Base-by-base conservation (phyloP, 2,888 invertebrate genomes). In the Platycnemis pennipes region DNA sequence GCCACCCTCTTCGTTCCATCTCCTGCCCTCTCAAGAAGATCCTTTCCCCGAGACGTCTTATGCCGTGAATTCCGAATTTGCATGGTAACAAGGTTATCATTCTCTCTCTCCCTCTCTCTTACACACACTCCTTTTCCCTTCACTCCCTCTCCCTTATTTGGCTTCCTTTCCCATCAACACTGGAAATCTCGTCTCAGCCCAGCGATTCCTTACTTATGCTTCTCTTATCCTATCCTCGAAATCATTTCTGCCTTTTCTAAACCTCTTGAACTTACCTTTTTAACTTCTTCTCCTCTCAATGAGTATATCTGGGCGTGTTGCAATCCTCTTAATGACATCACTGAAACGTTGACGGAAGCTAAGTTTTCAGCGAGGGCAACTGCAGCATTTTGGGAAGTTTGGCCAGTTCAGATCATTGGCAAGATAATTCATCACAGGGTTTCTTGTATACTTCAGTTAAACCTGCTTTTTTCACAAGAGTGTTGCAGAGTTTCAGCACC, bases 1-100 rank as follows among this genome's bases (percentile, higher is more conserved):
- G 26, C 37, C 77, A 77, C 77, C 31, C 31, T 37, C n/a, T 16
- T 13, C 77, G n/a, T n/a, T 16, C 37, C 77, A 0, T 37, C 77
- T 37, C 77, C 49, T 16, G 37, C n/a, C 37, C 69, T 77, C 37
- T 37, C 37, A 31, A 77, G 37, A 37, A 77, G 77, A 37, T 77
- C 77, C 77, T 77, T 77, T 77, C 77, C 77, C 53, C 63, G 42
- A 91, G 91, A 91, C 69, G 91, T 91, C 91, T 91, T 91, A 63
- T 91, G 94, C 94, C 77, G 94, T 63, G 63, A 63, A 91, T 94
- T 94, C 94, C 94, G 87, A 95, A 95, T 95, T 95, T 94, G 95
- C 94, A 94, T 94, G 94, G 94, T 94, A 87, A 88, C 94, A 94
- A 95, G 94, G 94, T 91, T 91, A 91, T 63, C 53, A 31, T 56